These are phyloP conservation scores for Brachyptera risi DNA, from an alignment of 2,888 invertebrate species.

Conservation along the genomic window DNA sequence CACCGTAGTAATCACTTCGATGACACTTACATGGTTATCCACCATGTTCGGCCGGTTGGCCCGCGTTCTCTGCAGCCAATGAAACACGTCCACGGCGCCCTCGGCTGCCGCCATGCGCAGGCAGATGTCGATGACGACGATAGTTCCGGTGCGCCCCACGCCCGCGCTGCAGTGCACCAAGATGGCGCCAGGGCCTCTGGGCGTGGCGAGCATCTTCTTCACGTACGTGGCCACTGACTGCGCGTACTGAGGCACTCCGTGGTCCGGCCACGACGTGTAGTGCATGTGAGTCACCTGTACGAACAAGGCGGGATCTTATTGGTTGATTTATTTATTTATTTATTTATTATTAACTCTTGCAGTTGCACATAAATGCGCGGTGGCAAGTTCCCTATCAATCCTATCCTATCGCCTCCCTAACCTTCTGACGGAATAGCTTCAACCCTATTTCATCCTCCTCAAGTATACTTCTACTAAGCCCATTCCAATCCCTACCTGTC, in stretches of 20 bases:
- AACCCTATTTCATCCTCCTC: too few relatives aligned
- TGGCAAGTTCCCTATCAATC: too few relatives aligned
- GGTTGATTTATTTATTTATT: too few relatives aligned
- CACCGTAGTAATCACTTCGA: too few relatives aligned
- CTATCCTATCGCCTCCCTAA: too few relatives aligned
- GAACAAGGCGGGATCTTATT: too few relatives aligned
- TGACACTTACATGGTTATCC: conserved; percentile 40
- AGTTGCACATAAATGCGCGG: too few relatives aligned
- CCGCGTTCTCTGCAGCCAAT: conserved; percentile 40
- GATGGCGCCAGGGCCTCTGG: conserved; percentile 43
- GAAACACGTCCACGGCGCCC: conserved; percentile 39
- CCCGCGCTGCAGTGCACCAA: conserved; percentile 59
- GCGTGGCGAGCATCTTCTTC: conserved; percentile 43
- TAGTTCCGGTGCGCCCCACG: conserved; percentile 58
- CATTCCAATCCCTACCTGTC: too few relatives aligned
- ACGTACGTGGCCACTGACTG: conserved; percentile 44
- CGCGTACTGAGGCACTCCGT: conserved; percentile 47
- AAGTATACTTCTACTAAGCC: too few relatives aligned
- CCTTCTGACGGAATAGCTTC: too few relatives aligned
- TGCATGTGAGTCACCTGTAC: conserved; percentile 48
- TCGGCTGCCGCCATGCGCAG: conserved; percentile 48
- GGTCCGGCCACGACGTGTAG: conserved; percentile 52
- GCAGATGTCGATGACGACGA: conserved; percentile 55
- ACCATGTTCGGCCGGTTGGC: conserved; percentile 45
- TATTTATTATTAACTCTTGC: too few relatives aligned